Percentiles rank a stretch among this genome's conserved stretches.
Evolutionary conservation across 1,140 invertebrate genomes (phyloP).

Genomic region (Caenorhabditis briggsae): DNA sequence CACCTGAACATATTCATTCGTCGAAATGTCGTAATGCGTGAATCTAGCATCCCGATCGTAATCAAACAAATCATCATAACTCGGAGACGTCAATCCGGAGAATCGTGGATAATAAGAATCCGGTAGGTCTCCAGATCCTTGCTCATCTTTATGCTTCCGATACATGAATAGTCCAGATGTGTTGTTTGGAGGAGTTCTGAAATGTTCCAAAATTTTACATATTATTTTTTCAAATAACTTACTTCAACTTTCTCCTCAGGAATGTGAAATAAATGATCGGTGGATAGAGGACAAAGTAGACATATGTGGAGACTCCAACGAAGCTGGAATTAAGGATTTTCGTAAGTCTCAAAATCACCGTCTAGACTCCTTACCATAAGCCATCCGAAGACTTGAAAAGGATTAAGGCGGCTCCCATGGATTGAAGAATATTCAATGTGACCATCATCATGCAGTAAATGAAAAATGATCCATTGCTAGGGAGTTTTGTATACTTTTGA

Average conservation of each 20-base stretch:
- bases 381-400: constrained; percentile 59
- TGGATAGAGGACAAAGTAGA: constrained; percentile 54
- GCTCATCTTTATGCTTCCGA: constrained; percentile 62
- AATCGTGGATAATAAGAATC: constrained; percentile 61
- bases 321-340: constrained; percentile 49
- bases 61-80: constrained; percentile 64
- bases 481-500: constrained; percentile 55
- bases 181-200: constrained; percentile 38
- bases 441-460: constrained; percentile 55
- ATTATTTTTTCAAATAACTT: too few relatives aligned
- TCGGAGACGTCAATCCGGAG: constrained; percentile 61
- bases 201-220: too few relatives aligned
- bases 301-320: constrained; percentile 51
- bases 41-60: constrained; percentile 42
- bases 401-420: constrained; percentile 56
- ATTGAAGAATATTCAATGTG: constrained; percentile 55
- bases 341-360: not conserved
- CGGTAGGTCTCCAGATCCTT: constrained; percentile 53
- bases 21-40: constrained; percentile 46
- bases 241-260: constrained; percentile 53
- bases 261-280: constrained; percentile 64
- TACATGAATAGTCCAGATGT: constrained; percentile 61
- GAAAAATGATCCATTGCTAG: constrained; percentile 59
- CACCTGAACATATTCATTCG: constrained; percentile 56
- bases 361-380: constrained; percentile 37